A percentile compares a stretch with the other conserved stretches of the same genome.
These are phyloP conservation scores for Calliphora vomitoria DNA, from an alignment of 2,888 invertebrate species.

Conservation along the genomic window DNA sequence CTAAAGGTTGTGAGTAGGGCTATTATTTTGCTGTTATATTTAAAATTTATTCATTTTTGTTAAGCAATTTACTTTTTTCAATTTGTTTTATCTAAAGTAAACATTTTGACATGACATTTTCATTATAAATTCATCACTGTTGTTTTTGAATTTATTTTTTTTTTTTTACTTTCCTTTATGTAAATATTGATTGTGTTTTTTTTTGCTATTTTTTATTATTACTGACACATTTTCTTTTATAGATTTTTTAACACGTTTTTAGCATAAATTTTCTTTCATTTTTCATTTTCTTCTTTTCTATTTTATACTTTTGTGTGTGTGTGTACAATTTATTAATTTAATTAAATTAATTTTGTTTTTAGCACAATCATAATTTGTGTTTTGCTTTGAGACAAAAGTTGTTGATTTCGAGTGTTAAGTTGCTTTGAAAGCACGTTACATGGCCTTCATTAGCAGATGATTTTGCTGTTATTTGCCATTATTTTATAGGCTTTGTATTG, in stretches of 20 bases:
- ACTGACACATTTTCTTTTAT: constrained; percentile 61
- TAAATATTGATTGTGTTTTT: constrained; percentile 46
- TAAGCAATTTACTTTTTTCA: constrained; percentile 33
- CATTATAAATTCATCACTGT: constrained; percentile 55
- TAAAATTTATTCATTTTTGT: constrained; percentile 9
- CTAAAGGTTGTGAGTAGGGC: background rate
- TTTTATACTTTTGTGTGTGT: background rate
- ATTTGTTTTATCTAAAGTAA: constrained; percentile 41
- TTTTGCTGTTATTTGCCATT: constrained; percentile 17
- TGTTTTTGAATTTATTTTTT: constrained; percentile 16
- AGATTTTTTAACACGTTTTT: constrained; percentile 56
- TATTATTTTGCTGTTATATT: background rate
- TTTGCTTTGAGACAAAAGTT: background rate
- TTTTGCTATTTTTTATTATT: constrained; percentile 26
- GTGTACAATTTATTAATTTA: constrained; percentile 29
- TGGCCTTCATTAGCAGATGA: constrained; percentile 27
- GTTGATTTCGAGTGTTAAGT: background rate
- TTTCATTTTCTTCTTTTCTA: background rate
- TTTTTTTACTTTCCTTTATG: constrained; percentile 20
- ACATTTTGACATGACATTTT: constrained; percentile 46
- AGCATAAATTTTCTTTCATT: constrained; percentile 24
- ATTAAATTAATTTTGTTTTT: constrained; percentile 41
- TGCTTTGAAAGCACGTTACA: background rate
- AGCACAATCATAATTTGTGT: constrained; percentile 15
- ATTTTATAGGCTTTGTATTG: background rate